Evolutionary conservation across 2,888 invertebrate species (phyloP), one percentile per base, ranked within the genome.

Genomic region (Zygothrica quintamaculata): DNA sequence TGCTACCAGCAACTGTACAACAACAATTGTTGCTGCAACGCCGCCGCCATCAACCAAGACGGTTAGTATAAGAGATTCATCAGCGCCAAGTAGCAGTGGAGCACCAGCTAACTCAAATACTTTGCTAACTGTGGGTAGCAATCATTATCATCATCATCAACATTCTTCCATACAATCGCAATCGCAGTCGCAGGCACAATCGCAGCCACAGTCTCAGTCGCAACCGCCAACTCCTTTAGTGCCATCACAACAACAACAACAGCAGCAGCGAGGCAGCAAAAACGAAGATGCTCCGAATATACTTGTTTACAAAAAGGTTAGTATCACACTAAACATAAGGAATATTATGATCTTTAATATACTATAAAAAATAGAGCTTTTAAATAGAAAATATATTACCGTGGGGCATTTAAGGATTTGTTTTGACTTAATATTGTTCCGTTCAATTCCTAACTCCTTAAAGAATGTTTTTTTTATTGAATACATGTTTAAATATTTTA

Each of bases 291-390:
- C 96, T 0, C 97, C 97, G 8, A 97, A 97, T 91, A 95, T 96
- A 89, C 93, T 97, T 74, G 95, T 97, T 25, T 97, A 97, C 88
- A 96, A 95, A 90, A 97, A 97, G 94, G 97, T 96, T 90, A 73
- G 56, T 51, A 43, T 9, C 4, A 11, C 12, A 29, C 4, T 43
- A 26, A 4, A 8, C 4, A 26, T 26, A 26, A 8, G 26, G 26
- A n/a, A n/a, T n/a, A n/a, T n/a, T n/a, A n/a, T n/a, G n/a, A n/a
- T n/a, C n/a, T n/a, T n/a, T n/a, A n/a, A n/a, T n/a, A n/a, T n/a
- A n/a, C n/a, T n/a, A n/a, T n/a, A n/a, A n/a, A n/a, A n/a, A n/a
- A n/a, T n/a, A n/a, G n/a, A n/a, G n/a, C n/a, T n/a, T n/a, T n/a
- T n/a, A n/a, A n/a, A n/a, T n/a, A n/a, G n/a, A n/a, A n/a, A n/a